phyloP scores from a whole-genome alignment of 2,113 vertebrate species.

The Mirounga angustirostris region DNA sequence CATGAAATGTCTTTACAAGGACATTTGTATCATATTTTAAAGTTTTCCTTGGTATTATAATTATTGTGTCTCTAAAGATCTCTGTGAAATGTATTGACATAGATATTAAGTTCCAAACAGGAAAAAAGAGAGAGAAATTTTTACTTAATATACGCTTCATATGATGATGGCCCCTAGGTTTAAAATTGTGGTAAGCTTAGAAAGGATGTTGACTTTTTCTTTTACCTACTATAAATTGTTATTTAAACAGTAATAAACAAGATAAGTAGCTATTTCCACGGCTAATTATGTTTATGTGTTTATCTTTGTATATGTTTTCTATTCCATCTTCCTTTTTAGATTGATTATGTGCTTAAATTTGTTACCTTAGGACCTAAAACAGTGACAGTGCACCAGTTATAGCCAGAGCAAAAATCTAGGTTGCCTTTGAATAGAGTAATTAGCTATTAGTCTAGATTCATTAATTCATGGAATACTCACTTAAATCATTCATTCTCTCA shows the following conservation, averaged over 20 bases:
- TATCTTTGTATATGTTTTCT: slow-evolving; percentile 9
- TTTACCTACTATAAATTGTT: slow-evolving; percentile 57
- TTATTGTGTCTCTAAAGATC: neutral
- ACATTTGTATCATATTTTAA: slow-evolving; percentile 31
- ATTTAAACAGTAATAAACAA: slow-evolving; percentile 31
- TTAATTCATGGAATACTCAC: neutral
- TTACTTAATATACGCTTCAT: neutral
- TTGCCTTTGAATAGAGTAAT: neutral
- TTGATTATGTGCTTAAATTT: neutral
- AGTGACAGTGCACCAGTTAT: neutral
- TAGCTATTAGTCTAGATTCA: neutral
- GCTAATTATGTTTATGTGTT: neutral
- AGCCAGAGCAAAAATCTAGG: neutral
- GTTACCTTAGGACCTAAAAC: neutral
- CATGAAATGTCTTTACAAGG: neutral
- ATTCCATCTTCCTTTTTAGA: neutral
- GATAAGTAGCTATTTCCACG: slow-evolving; percentile 37
- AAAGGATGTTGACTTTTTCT: slow-evolving; percentile 63
- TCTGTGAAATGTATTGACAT: neutral
- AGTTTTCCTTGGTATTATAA: neutral
- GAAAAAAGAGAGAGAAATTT: neutral
- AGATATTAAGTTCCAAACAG: neutral
- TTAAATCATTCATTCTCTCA: neutral
- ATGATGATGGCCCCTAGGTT: neutral
- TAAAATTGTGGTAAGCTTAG: neutral